A percentile compares a stretch with the other conserved stretches of the same genome.
Conservation (phyloP, 2,113 vertebrate genomes). For the Piaya cayana region DNA sequence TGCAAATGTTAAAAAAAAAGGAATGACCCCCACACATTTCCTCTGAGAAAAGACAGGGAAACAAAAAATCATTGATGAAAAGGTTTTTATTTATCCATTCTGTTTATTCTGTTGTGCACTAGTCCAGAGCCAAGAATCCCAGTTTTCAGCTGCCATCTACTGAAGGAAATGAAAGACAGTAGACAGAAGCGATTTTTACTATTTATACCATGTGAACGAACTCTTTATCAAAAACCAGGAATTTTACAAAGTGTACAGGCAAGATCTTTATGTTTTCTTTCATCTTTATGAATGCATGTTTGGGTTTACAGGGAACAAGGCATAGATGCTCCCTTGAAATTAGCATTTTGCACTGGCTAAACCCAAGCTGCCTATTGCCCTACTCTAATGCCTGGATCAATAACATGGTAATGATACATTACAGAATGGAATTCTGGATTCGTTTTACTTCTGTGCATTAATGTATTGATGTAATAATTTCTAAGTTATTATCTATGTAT, state of each 20-base stretch:
- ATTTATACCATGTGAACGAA: background rate
- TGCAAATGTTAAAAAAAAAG: background rate
- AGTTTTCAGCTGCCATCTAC: background rate
- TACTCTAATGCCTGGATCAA: fast-evolving
- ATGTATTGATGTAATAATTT: background rate
- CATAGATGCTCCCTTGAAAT: background rate
- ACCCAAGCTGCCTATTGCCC: background rate
- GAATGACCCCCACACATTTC: background rate
- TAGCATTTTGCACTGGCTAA: background rate
- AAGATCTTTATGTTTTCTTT: background rate
- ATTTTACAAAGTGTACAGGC: background rate
- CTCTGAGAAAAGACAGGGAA: background rate
- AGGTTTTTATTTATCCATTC: background rate
- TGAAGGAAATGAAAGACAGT: background rate
- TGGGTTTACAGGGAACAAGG: background rate
- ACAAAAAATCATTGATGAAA: background rate
- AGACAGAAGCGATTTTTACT: background rate
- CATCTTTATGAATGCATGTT: background rate
- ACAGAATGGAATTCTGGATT: background rate
- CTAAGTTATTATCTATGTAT: background rate
- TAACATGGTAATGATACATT: background rate
- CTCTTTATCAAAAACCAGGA: background rate
- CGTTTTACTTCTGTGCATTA: background rate
- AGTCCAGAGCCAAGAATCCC: background rate
- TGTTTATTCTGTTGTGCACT: background rate